Conservation (phyloP, 53 echinoderm and acorn worm genomes). For the Mesocentrotus franciscanus region DNA sequence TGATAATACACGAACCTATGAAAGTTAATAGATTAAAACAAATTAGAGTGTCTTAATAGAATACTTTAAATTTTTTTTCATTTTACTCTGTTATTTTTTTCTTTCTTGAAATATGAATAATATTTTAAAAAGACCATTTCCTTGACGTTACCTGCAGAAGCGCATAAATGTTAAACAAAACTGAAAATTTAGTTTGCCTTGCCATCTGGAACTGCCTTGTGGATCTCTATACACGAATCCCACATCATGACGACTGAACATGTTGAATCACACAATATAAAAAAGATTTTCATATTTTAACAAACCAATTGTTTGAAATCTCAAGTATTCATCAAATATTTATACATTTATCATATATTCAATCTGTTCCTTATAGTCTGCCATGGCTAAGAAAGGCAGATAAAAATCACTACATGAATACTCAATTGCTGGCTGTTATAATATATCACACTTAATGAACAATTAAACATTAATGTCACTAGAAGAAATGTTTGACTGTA, state of each 20-base stretch:
- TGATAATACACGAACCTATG: no score
- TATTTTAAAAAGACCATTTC: background rate
- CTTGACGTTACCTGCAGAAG: background rate
- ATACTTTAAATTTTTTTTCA: no score
- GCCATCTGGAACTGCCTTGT: background rate
- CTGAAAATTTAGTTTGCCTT: background rate
- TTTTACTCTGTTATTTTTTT: background rate
- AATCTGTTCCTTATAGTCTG: background rate
- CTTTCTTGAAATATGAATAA: background rate
- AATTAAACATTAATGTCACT: background rate
- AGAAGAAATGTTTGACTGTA: background rate
- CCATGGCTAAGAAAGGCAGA: constrained; percentile 4
- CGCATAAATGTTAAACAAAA: background rate
- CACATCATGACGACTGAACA: background rate
- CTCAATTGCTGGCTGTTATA: constrained; percentile 29
- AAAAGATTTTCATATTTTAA: background rate
- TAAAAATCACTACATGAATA: constrained; percentile 6
- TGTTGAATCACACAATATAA: constrained; percentile 30
- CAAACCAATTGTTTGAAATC: background rate
- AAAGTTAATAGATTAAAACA: no score
- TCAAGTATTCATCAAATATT: background rate
- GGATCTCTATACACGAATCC: background rate
- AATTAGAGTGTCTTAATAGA: no score
- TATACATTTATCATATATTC: background rate
- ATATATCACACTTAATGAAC: background rate